A percentile compares a stretch with the other conserved stretches of the same genome.
Evolutionary conservation across 2,888 invertebrate species (phyloP).

Genomic region (Neoaliturus tenellus): DNA sequence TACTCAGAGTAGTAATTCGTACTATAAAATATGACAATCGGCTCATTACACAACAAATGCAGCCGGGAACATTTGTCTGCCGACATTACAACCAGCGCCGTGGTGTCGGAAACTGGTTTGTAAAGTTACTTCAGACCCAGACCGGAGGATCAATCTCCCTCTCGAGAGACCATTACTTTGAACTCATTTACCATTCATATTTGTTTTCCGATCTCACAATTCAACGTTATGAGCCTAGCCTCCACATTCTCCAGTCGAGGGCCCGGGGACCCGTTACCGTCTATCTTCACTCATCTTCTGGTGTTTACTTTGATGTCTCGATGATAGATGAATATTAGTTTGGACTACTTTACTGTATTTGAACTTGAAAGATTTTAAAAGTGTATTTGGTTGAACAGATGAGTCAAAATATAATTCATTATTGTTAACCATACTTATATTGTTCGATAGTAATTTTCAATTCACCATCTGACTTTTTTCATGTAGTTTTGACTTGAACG

Average conservation of each 20-base stretch:
- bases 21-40: neutral
- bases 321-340: too few relatives aligned
- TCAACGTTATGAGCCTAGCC: neutral
- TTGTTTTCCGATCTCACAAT: slow-evolving; percentile 21
- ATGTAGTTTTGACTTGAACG: too few relatives aligned
- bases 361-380: too few relatives aligned
- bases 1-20: too few relatives aligned
- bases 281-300: neutral
- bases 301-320: neutral
- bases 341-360: too few relatives aligned
- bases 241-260: too few relatives aligned
- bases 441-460: too few relatives aligned
- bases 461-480: too few relatives aligned
- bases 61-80: neutral
- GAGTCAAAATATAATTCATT: too few relatives aligned
- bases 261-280: neutral
- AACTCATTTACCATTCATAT: slow-evolving; percentile 49
- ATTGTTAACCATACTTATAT: too few relatives aligned
- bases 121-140: neutral
- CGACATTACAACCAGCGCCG: neutral
- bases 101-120: neutral
- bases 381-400: too few relatives aligned
- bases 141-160: neutral
- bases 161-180: slow-evolving; percentile 50
- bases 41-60: neutral